phyloP scores from a whole-genome alignment of 2,888 invertebrate species.

The Lithodes maja region DNA sequence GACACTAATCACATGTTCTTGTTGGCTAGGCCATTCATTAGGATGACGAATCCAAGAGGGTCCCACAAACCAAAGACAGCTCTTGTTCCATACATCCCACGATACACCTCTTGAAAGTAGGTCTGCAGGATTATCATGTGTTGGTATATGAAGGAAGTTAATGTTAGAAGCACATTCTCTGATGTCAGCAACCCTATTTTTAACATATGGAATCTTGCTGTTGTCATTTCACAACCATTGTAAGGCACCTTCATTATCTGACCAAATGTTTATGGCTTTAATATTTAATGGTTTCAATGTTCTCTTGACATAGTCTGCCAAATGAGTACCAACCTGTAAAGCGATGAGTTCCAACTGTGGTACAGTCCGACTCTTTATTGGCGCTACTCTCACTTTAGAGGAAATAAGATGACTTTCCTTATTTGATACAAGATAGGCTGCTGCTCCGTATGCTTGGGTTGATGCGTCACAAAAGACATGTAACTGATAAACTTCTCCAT shows the following conservation, averaged over 20 bases:
- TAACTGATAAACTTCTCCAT: neutral
- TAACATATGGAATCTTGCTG: constrained; percentile 12
- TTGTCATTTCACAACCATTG: constrained; percentile 23
- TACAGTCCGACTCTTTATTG: neutral
- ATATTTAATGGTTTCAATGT: neutral
- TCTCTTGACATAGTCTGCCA: neutral
- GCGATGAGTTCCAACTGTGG: neutral
- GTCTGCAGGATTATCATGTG: neutral
- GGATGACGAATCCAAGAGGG: neutral
- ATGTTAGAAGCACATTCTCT: neutral
- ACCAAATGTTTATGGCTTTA: neutral
- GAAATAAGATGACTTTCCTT: neutral
- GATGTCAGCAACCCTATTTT: constrained; percentile 13
- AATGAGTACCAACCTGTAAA: neutral
- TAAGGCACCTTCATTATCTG: constrained; percentile 12
- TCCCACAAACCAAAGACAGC: neutral
- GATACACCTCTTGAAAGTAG: neutral
- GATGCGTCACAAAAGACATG: constrained; percentile 14
- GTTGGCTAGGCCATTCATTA: neutral
- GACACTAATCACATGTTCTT: neutral
- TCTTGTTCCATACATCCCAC: neutral
- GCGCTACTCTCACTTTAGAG: neutral
- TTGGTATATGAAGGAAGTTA: neutral
- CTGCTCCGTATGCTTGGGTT: constrained; percentile 2
- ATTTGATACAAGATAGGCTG: neutral